A percentile compares a stretch with the other conserved stretches of the same genome.
Evolutionary conservation across 2,113 vertebrate genomes (phyloP).

Genomic region (Scartelaos histophorus): DNA sequence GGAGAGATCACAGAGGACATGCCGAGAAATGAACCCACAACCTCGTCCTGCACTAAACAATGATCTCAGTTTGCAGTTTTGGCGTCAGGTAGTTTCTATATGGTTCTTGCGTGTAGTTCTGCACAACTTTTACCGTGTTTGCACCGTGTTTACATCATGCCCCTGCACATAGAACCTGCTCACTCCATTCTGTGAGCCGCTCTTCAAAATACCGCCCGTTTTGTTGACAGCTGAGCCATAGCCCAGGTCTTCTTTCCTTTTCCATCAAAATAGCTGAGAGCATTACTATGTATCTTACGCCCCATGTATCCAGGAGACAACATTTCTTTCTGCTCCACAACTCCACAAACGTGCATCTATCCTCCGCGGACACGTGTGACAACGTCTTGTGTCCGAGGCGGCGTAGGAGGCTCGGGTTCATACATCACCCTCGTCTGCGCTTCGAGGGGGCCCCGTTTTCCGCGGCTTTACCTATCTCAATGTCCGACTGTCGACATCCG

Average conservation of each 20-base stretch:
- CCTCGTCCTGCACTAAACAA: neutral
- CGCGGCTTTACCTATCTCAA: slow-evolving; percentile 37
- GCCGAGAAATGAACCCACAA: too few species aligned
- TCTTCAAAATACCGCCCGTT: neutral
- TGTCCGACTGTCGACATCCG: slow-evolving; percentile 49
- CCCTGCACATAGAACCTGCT: neutral
- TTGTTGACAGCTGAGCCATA: slow-evolving; percentile 29
- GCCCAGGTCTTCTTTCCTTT: neutral
- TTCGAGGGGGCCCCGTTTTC: slow-evolving; percentile 38
- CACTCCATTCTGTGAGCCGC: neutral
- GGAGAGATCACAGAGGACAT: too few species aligned
- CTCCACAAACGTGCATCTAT: slow-evolving; percentile 53
- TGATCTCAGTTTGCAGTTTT: too few species aligned
- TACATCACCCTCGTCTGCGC: slow-evolving; percentile 52
- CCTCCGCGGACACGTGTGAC: slow-evolving; percentile 53
- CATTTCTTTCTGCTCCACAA: slow-evolving; percentile 46
- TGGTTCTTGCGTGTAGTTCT: neutral
- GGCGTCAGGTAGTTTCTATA: neutral
- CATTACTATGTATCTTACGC: slow-evolving; percentile 32
- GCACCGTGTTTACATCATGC: neutral
- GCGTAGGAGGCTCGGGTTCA: slow-evolving; percentile 34
- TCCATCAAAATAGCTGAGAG: slow-evolving; percentile 31
- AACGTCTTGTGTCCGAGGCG: slow-evolving; percentile 41
- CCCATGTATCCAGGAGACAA: slow-evolving; percentile 37
- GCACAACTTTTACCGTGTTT: neutral